These are phyloP conservation scores for Hypomecis punctinalis DNA, from an alignment of 2,888 invertebrate species.

Conservation along the genomic window DNA sequence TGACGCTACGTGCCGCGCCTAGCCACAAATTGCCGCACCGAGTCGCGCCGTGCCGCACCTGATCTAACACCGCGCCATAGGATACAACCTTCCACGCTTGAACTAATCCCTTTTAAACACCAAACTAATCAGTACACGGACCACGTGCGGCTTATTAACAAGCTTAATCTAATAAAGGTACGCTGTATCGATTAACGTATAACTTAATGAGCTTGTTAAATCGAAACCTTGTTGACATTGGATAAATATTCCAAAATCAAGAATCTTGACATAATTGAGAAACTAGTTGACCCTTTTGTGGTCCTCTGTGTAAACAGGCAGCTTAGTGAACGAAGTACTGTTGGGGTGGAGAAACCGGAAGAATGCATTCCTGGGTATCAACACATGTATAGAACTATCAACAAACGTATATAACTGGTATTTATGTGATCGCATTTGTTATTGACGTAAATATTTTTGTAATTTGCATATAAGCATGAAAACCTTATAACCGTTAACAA, in stretches of 20 bases:
- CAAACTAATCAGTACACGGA: background rate
- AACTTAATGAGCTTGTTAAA: conserved; percentile 13
- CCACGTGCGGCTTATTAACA: conserved; percentile 1
- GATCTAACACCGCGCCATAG: background rate
- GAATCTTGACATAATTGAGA: conserved; percentile 29
- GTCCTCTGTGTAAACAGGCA: conserved; percentile 9
- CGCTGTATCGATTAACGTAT: conserved; percentile 6
- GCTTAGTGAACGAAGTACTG: background rate
- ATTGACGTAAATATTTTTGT: too few relatives aligned
- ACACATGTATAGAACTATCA: too few relatives aligned
- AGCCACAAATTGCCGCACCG: too few relatives aligned
- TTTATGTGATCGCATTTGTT: too few relatives aligned
- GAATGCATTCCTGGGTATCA: too few relatives aligned
- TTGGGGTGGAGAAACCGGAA: background rate
- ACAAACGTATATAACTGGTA: too few relatives aligned
- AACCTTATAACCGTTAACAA: too few relatives aligned
- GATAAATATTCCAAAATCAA: conserved; percentile 36
- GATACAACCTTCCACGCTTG: background rate
- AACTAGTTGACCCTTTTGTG: conserved; percentile 42
- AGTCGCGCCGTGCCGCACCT: background rate
- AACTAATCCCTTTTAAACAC: background rate
- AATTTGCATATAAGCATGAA: too few relatives aligned
- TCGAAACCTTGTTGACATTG: conserved; percentile 33
- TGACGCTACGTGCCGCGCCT: background rate
- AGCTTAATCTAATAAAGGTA: conserved; percentile 2